These are phyloP conservation scores for Geodia barretti DNA, from an alignment of 37 sponge, comb jelly and placozoan species.

Conservation along the genomic window DNA sequence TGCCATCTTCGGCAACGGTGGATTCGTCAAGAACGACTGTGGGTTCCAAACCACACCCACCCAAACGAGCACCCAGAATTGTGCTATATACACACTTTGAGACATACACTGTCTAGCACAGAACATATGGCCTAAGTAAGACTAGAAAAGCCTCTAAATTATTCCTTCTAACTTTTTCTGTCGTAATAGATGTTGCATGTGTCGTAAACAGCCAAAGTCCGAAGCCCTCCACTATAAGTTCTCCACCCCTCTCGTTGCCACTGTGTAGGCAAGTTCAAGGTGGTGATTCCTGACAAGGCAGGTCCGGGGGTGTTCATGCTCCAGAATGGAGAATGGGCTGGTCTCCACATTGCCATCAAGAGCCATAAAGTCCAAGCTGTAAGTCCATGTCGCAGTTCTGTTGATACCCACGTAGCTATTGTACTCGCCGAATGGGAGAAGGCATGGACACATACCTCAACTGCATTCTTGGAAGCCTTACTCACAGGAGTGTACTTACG, in stretches of 20 bases:
- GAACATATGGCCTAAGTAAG: not conserved
- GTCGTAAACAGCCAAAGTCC: too few relatives aligned
- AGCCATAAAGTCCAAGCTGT: constrained; percentile 1
- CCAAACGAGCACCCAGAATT: too few relatives aligned
- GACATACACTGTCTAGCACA: not conserved
- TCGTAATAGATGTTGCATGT: too few relatives aligned
- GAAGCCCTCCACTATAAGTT: too few relatives aligned
- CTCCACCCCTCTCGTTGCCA: too few relatives aligned
- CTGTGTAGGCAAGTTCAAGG: constrained; percentile 28
- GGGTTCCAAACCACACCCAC: too few relatives aligned
- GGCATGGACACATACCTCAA: too few relatives aligned
- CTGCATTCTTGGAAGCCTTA: too few relatives aligned
- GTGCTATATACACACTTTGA: too few relatives aligned
- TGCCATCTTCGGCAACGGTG: constrained; percentile 19
- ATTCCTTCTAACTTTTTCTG: not conserved
- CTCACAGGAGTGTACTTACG: too few relatives aligned
- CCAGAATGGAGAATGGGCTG: constrained; percentile 22
- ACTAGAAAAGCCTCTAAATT: not conserved
- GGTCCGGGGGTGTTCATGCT: constrained; percentile 31
- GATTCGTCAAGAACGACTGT: constrained; percentile 27
- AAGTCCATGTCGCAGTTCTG: constrained; percentile 1
- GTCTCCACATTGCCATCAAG: constrained; percentile 24
- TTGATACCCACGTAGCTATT: too few relatives aligned
- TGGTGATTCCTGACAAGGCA: constrained; percentile 19
- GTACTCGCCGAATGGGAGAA: too few relatives aligned